phyloP scores from a whole-genome alignment of 2,888 invertebrate species.

The Drosophila testacea region DNA sequence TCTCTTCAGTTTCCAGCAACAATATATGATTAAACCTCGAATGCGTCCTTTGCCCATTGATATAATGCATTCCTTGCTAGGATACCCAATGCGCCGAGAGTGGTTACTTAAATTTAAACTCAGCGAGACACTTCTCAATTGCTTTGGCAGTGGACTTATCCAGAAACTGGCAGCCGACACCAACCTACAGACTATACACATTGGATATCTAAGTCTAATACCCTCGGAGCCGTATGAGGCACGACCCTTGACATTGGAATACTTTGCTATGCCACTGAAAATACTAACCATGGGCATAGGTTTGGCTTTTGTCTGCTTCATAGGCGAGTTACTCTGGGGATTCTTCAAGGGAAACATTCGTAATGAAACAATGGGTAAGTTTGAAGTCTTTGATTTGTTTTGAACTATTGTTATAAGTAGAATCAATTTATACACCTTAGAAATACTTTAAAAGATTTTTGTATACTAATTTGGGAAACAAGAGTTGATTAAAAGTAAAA shows the following conservation, averaged over 20 bases:
- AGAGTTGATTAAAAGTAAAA: too few relatives aligned
- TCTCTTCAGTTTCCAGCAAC: conserved; percentile 55
- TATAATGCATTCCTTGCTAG: conserved; percentile 56
- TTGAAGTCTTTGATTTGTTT: background rate
- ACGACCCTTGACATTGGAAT: conserved; percentile 48
- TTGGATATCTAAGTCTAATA: conserved; percentile 51
- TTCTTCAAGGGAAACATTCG: background rate
- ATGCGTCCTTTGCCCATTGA: conserved; percentile 52
- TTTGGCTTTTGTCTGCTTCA: conserved; percentile 22
- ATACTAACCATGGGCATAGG: conserved; percentile 24
- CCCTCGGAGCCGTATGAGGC: conserved; percentile 43
- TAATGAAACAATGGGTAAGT: conserved; percentile 19
- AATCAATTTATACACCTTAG: too few relatives aligned
- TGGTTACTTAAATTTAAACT: conserved; percentile 62
- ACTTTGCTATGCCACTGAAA: conserved; percentile 47
- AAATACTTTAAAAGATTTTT: too few relatives aligned
- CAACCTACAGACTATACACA: conserved; percentile 40
- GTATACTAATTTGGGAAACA: too few relatives aligned
- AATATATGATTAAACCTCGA: conserved; percentile 54
- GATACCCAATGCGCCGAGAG: conserved; percentile 61
- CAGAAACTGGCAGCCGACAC: conserved; percentile 58
- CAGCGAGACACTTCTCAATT: conserved; percentile 57
- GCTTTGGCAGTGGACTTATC: conserved; percentile 60
- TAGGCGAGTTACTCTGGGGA: conserved; percentile 34
- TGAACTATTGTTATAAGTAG: too few relatives aligned